Percentiles rank a stretch among this genome's conserved stretches.
Conservation (phyloP, 2,797 vertebrate species). For the Saxicola maurus region DNA sequence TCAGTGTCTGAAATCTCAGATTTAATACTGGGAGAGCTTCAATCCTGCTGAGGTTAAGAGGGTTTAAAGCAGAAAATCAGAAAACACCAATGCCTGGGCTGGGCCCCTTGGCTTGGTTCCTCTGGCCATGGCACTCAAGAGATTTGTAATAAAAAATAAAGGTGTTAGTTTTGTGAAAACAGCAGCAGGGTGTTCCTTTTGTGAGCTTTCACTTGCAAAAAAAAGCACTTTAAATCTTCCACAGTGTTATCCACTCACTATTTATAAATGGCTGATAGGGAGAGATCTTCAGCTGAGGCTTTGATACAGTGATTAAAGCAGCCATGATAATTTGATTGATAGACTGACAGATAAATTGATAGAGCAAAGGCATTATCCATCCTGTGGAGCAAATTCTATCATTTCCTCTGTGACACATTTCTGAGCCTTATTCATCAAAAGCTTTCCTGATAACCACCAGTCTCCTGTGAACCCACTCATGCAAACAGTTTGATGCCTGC, state of each 20-base stretch:
- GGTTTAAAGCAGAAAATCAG: background rate
- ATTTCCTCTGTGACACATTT: background rate
- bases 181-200: background rate
- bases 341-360: background rate
- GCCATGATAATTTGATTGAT: background rate
- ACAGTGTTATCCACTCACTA: background rate
- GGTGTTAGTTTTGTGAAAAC: background rate
- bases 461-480: background rate
- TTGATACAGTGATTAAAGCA: background rate
- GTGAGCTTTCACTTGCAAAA: background rate
- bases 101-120: background rate
- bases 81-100: background rate
- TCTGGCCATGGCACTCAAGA: background rate
- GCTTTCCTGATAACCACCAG: background rate
- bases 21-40: background rate
- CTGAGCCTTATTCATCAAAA: background rate
- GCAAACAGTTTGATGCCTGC: background rate
- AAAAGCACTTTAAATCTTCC: background rate
- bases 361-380: background rate
- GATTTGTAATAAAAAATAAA: accelerated
- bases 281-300: background rate
- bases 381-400: background rate
- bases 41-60: background rate
- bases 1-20: accelerated
- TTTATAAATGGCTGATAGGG: background rate